Base-by-base conservation (phyloP, 2,113 vertebrate genomes). In the Cynoglossus semilaevis region DNA sequence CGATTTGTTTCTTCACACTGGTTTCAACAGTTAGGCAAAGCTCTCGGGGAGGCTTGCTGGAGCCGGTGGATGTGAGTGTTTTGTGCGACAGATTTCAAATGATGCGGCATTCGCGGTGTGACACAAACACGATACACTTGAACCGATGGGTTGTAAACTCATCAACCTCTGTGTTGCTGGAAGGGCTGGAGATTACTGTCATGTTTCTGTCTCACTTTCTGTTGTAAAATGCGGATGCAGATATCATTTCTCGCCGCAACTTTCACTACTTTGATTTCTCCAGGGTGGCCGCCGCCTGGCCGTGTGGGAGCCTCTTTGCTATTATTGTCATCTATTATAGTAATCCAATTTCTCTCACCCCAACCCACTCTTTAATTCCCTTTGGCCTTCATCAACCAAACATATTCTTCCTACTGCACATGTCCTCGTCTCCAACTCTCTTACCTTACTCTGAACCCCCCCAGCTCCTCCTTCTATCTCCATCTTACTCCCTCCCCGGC, bases 251-350 rank as follows among this genome's bases (percentile, higher is more conserved):
- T 29, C 45, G 45, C 19, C 10, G 29, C 59, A 65, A 58, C 76
- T 62, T 77, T 75, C 44, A 46, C 60, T 58, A 15, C 65, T 79
- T 59, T 57, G 46, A 62, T 68, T 72, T 82, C 58, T 71, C 13
- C 19, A 37, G 51, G 51, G 65, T 47, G 36, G 53, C 36, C 44
- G 50, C 72, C 67, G 59, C 55, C 29, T 56, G 3, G 51, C 62
- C 62, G 74, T 56, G 36, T 41, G 58, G 62, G 78, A 77, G 61
- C 15, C 48, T 60, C 58, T 73, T 68, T 67, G 70, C 72, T 72
- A 83, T 78, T 74, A 73, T 83, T 83, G 83, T 84, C 76, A 77
- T 84, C 75, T 58, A 70, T 83, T 76, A 80, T 63, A 74, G 76
- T 75, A 78, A 74, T 78, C 81, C 54, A 52, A 63, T 76, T 63